A percentile compares a stretch with the other conserved stretches of the same genome.
Conservation (phyloP, 1,140 invertebrate species). For the Ganaspis sp. region DNA sequence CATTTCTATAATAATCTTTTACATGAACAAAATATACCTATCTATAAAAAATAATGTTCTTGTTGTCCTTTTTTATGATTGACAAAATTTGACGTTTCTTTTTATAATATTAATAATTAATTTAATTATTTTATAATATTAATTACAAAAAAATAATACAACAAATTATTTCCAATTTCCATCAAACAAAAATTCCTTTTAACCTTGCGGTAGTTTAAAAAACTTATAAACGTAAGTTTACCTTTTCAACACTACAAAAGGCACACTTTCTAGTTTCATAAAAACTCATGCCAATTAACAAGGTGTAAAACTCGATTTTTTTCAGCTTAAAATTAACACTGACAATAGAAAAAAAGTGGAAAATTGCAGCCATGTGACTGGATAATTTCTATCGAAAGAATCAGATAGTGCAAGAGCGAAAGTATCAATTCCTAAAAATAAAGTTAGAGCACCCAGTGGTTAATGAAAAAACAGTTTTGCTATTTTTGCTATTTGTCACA, state of each 20-base stretch:
- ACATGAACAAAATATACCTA: no score
- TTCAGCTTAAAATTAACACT: neutral
- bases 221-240: neutral
- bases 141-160: no score
- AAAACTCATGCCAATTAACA: constrained; percentile 20
- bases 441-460: constrained; percentile 16
- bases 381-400: constrained; percentile 4
- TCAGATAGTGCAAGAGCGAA: constrained; percentile 9
- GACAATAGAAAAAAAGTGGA: neutral
- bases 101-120: no score
- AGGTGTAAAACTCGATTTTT: constrained; percentile 3
- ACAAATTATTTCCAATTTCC: no score
- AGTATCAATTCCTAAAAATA: neutral
- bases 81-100: no score
- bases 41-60: no score
- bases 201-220: no score
- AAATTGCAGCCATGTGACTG: neutral
- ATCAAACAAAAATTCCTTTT: no score
- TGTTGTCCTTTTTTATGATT: no score
- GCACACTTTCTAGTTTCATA: neutral
- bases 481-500: neutral
- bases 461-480: constrained; percentile 1
- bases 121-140: no score
- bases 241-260: neutral
- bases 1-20: no score